Evolutionary conservation across 2,888 invertebrate species (phyloP).

Genomic region (Dioctria rufipes): DNA sequence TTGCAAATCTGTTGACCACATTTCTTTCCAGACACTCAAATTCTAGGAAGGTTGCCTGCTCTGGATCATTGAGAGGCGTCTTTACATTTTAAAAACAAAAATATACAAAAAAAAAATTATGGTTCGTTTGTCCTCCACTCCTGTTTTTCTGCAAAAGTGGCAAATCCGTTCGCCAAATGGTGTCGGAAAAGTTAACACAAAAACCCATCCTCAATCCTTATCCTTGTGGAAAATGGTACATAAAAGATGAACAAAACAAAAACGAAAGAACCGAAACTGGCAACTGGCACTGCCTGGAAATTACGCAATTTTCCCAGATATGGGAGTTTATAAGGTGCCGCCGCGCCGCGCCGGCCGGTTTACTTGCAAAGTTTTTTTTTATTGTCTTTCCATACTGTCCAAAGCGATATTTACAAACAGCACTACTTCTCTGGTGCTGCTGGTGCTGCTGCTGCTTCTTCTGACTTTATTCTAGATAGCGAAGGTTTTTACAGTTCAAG

Average conservation of each 20-base stretch:
- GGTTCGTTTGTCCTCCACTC: constrained; percentile 35
- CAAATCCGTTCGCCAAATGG: constrained; percentile 54
- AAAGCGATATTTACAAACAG: background rate
- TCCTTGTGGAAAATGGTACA: background rate
- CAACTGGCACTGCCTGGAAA: constrained; percentile 29
- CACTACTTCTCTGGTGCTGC: background rate
- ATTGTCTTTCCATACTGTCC: background rate
- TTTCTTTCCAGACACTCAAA: constrained; percentile 46
- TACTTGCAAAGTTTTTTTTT: constrained; percentile 20
- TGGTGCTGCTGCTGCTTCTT: background rate
- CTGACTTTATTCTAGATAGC: constrained; percentile 19
- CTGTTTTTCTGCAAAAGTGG: constrained; percentile 51
- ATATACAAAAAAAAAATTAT: constrained; percentile 27
- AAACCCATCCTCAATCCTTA: background rate
- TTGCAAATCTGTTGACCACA: constrained; percentile 56
- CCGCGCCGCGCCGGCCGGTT: background rate
- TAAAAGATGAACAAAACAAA: background rate
- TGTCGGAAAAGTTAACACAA: constrained; percentile 46
- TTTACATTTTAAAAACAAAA: constrained; percentile 8
- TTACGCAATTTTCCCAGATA: constrained; percentile 49
- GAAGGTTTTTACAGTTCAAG: constrained; percentile 9
- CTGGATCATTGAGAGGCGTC: constrained; percentile 1
- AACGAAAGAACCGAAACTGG: constrained; percentile 7
- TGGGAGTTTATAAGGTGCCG: constrained; percentile 41
- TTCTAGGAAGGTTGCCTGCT: constrained; percentile 49